Percentiles rank a stretch among this genome's conserved stretches.
These are phyloP conservation scores for Zapus hudsonius DNA, from an alignment of 2,113 vertebrate genomes.

Conservation along the genomic window DNA sequence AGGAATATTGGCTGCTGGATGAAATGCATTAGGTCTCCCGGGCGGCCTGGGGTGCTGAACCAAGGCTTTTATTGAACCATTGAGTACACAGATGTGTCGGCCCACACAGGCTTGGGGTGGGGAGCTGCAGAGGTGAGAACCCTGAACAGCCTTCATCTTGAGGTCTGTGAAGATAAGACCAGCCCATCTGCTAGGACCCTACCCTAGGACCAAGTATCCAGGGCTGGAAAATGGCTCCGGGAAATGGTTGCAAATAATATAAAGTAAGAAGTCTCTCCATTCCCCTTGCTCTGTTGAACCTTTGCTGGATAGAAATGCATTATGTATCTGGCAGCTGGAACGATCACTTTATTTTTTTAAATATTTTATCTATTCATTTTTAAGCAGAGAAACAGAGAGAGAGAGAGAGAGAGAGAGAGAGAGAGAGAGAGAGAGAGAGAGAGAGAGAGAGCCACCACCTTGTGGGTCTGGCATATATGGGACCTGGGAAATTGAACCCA, in stretches of 20 bases:
- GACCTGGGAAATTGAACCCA: too few species aligned
- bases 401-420: too few species aligned
- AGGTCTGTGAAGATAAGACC: not conserved
- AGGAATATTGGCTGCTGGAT: slow-evolving; percentile 66
- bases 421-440: too few species aligned
- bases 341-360: too few species aligned
- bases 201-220: not conserved
- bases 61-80: slow-evolving; percentile 50
- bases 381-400: too few species aligned
- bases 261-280: not conserved
- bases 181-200: not conserved
- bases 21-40: not conserved
- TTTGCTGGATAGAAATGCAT: not conserved
- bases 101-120: not conserved
- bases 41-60: not conserved
- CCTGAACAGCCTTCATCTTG: not conserved
- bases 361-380: too few species aligned
- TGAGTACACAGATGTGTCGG: slow-evolving; percentile 58
- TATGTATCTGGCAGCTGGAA: not conserved
- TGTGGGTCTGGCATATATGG: too few species aligned
- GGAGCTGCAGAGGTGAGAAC: not conserved
- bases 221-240: not conserved
- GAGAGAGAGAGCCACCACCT: too few species aligned
- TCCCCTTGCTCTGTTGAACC: not conserved
- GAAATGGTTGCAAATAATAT: not conserved